Conservation (phyloP, 2,797 vertebrate genomes). For the Urocyon cinereoargenteus region DNA sequence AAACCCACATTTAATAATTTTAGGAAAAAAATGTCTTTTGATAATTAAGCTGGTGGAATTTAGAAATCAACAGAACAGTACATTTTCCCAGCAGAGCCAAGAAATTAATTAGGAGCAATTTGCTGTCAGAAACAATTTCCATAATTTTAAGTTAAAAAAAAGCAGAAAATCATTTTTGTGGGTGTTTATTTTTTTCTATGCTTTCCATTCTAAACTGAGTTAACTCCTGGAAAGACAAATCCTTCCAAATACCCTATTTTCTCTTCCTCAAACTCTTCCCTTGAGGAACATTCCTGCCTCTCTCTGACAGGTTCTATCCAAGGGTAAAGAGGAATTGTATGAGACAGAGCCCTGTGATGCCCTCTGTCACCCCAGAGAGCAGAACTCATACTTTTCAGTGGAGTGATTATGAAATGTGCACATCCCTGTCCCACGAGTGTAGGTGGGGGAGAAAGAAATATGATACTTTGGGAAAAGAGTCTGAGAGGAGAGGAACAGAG, state of each 20-base stretch:
- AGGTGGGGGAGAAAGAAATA: background rate
- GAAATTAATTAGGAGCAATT: conserved; percentile 92
- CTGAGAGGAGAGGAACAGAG: background rate
- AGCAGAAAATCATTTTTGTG: conserved; percentile 84
- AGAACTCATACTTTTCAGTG: conserved; percentile 44
- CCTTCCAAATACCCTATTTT: conserved; percentile 82
- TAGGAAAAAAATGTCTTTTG: conserved; percentile 84
- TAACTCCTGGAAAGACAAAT: conserved; percentile 88
- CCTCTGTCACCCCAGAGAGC: background rate
- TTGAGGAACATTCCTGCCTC: conserved; percentile 44
- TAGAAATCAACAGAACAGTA: conserved; percentile 89
- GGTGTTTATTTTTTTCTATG: conserved; percentile 72
- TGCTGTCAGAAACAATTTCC: conserved; percentile 91
- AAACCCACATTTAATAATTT: conserved; percentile 80
- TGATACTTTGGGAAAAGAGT: conserved; percentile 19
- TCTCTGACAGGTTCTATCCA: conserved; percentile 72
- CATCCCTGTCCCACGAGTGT: background rate
- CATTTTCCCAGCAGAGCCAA: conserved; percentile 89
- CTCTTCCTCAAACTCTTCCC: conserved; percentile 77
- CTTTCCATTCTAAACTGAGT: conserved; percentile 87
- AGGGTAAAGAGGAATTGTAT: conserved; percentile 62
- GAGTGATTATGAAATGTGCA: conserved; percentile 42
- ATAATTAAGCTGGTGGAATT: conserved; percentile 89
- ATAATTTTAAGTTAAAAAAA: conserved; percentile 89
- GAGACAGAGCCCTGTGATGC: background rate